Percentiles rank a stretch among this genome's conserved stretches.
phyloP scores from a whole-genome alignment of 1,140 invertebrate species.

The Neoseiulus cucumeris region DNA sequence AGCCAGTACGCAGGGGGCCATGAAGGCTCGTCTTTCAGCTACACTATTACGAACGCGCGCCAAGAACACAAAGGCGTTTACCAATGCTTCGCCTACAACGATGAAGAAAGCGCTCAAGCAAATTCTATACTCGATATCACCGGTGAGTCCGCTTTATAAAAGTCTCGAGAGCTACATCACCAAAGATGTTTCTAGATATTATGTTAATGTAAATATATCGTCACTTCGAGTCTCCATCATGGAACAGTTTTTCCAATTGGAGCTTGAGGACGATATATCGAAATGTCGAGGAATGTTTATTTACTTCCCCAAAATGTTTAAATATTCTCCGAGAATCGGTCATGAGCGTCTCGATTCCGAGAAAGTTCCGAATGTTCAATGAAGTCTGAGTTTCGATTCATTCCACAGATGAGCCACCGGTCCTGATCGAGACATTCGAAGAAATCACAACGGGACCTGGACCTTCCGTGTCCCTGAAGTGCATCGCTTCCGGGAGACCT shows the following conservation, averaged over 20 bases:
- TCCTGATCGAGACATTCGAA: conserved; percentile 55
- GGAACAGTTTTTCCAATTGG: too few species aligned
- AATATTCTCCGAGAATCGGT: too few species aligned
- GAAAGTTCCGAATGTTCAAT: too few species aligned
- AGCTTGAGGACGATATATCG: too few species aligned
- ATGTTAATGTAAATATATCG: too few species aligned
- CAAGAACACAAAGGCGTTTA: conserved; percentile 59
- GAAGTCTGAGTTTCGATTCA: too few species aligned
- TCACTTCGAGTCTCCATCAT: conserved; percentile 10
- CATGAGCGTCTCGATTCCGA: too few species aligned
- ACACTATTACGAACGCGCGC: conserved; percentile 20
- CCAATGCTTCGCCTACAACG: conserved; percentile 70
- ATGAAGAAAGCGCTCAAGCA: conserved; percentile 45
- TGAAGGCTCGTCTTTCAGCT: background rate
- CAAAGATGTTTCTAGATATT: too few species aligned
- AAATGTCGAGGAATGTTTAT: too few species aligned
- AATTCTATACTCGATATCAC: background rate
- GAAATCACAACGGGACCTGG: conserved; percentile 62
- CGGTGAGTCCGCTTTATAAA: background rate
- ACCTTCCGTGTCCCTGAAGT: conserved; percentile 60
- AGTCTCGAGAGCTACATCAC: too few species aligned
- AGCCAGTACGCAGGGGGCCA: background rate
- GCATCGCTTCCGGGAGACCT: conserved; percentile 58
- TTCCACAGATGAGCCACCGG: conserved; percentile 57
- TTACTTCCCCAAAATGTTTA: too few species aligned